These are phyloP conservation scores for Cynopterus brachyotis DNA, from an alignment of 2,113 vertebrate genomes.

Conservation along the genomic window DNA sequence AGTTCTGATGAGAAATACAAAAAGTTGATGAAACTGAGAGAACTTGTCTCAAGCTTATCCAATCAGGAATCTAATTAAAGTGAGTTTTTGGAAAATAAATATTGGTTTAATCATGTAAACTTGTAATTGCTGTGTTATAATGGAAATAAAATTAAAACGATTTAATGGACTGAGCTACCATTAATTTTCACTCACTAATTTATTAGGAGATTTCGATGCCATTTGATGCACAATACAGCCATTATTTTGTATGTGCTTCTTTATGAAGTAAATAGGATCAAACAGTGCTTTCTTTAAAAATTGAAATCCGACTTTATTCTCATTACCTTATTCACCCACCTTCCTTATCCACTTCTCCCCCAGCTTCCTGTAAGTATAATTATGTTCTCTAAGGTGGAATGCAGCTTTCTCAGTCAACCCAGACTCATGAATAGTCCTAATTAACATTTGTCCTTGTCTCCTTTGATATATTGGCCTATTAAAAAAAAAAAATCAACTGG, in stretches of 20 bases:
- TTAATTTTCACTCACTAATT: slow-evolving; percentile 86
- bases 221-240: slow-evolving; percentile 62
- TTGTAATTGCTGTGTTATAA: slow-evolving; percentile 78
- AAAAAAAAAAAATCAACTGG: background rate
- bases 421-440: slow-evolving; percentile 66
- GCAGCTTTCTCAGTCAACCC: slow-evolving; percentile 58
- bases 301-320: slow-evolving; percentile 74
- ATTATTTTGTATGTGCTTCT: slow-evolving; percentile 76
- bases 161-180: slow-evolving; percentile 84
- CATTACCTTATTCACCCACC: slow-evolving; percentile 41
- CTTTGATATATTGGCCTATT: slow-evolving; percentile 49
- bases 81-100: slow-evolving; percentile 82
- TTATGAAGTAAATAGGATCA: slow-evolving; percentile 75
- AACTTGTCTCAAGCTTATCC: slow-evolving; percentile 75
- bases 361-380: background rate
- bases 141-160: slow-evolving; percentile 85
- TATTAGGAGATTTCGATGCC: slow-evolving; percentile 81
- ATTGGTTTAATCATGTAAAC: slow-evolving; percentile 85
- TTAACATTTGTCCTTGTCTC: slow-evolving; percentile 73
- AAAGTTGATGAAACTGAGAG: slow-evolving; percentile 76
- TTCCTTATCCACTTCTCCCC: background rate
- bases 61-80: slow-evolving; percentile 84
- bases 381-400: slow-evolving; percentile 67
- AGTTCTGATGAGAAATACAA: slow-evolving; percentile 80
- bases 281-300: slow-evolving; percentile 73